A percentile compares a stretch with the other conserved stretches of the same genome.
These are phyloP conservation scores for Corbicula japonica DNA, from an alignment of 2,888 invertebrate species.

Conservation along the genomic window DNA sequence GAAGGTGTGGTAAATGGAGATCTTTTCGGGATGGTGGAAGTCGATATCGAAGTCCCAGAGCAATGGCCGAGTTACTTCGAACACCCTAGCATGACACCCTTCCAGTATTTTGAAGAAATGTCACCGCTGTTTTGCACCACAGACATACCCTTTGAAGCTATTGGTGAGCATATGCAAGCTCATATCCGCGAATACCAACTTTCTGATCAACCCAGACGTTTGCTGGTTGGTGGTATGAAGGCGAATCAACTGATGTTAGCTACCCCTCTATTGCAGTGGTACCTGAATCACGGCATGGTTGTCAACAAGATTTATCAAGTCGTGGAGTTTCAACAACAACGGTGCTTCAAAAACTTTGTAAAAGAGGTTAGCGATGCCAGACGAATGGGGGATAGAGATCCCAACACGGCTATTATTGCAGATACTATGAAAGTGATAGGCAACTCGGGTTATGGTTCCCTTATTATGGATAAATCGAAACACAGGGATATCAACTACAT, in stretches of 20 bases:
- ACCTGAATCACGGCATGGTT: conserved; percentile 58
- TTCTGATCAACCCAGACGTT: conserved; percentile 34
- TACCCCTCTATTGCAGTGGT: too few relatives aligned
- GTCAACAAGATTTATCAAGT: conserved; percentile 55
- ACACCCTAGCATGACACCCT: conserved; percentile 25
- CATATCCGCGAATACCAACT: conserved; percentile 34
- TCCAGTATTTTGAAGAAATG: conserved; percentile 45
- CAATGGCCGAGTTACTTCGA: conserved; percentile 32
- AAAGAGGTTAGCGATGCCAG: neutral
- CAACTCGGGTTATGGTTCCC: conserved; percentile 56
- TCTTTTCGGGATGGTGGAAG: too few relatives aligned
- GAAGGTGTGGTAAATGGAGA: conserved; percentile 41
- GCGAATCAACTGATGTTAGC: too few relatives aligned
- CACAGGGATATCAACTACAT: conserved; percentile 47
- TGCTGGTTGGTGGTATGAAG: conserved; percentile 55
- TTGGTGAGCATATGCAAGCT: conserved; percentile 49
- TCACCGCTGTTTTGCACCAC: too few relatives aligned
- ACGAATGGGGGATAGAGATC: conserved; percentile 33
- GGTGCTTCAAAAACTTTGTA: conserved; percentile 52
- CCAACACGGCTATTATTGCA: conserved; percentile 42
- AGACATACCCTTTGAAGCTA: too few relatives aligned
- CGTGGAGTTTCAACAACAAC: conserved; percentile 45
- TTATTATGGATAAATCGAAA: conserved; percentile 63
- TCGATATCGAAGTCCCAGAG: too few relatives aligned
- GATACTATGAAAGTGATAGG: conserved; percentile 47